phyloP scores from a whole-genome alignment of 2,113 vertebrate genomes.

The Sceloporus undulatus region DNA sequence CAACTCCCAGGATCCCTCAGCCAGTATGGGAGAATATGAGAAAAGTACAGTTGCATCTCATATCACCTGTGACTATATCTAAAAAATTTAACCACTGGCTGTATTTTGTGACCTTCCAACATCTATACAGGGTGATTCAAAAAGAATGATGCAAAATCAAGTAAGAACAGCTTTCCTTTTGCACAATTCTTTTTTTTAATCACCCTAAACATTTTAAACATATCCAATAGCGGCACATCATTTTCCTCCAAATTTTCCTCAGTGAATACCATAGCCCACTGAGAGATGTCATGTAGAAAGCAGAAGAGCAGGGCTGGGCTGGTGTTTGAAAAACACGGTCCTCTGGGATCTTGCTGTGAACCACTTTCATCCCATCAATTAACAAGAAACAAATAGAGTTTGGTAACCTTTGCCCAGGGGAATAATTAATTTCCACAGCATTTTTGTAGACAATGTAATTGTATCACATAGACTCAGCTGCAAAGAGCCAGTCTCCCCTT shows the following conservation, averaged over 20 bases:
- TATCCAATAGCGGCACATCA: too few relatives aligned
- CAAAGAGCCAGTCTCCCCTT: background rate
- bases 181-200: too few relatives aligned
- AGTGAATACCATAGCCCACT: background rate
- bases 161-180: too few relatives aligned
- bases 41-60: too few relatives aligned
- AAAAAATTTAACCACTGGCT: background rate
- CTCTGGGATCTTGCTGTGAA: conserved; percentile 5
- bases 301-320: background rate
- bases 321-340: background rate
- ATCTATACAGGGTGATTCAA: too few relatives aligned
- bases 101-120: background rate
- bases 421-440: background rate
- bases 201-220: too few relatives aligned
- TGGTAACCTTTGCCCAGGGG: conserved; percentile 1
- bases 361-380: background rate
- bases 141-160: too few relatives aligned
- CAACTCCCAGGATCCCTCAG: too few relatives aligned
- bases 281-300: background rate
- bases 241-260: background rate
- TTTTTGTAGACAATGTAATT: conserved; percentile 12
- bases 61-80: background rate
- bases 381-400: background rate
- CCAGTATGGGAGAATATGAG: background rate
- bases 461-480: conserved; percentile 20